Conservation (phyloP, 2,113 vertebrate species). For the Orycteropus afer region DNA sequence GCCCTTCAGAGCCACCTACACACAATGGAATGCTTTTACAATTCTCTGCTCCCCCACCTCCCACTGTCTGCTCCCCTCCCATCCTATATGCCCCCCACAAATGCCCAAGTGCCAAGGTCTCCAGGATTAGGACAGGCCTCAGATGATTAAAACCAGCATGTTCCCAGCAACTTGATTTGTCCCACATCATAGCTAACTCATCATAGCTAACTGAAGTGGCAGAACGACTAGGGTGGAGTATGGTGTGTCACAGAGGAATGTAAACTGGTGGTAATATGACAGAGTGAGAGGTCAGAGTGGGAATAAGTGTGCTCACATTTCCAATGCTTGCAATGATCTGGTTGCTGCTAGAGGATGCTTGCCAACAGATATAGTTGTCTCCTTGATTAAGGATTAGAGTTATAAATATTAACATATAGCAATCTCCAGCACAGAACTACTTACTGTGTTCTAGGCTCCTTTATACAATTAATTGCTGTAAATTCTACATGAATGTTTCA, state of each 20-base stretch:
- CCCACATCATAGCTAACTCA: neutral
- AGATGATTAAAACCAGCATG: neutral
- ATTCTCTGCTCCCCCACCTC: neutral
- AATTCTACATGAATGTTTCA: neutral
- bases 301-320: accelerated
- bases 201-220: neutral
- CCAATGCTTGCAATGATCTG: neutral
- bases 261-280: too few relatives aligned
- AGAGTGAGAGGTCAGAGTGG: neutral
- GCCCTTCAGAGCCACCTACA: neutral
- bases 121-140: neutral
- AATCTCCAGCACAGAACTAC: neutral
- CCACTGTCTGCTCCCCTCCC: too few relatives aligned
- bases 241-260: neutral
- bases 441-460: neutral
- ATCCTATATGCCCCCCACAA: too few relatives aligned
- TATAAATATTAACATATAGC: neutral
- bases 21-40: neutral
- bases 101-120: neutral
- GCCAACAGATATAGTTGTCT: neutral
- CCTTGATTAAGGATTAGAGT: neutral
- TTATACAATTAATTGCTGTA: too few relatives aligned
- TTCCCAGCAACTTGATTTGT: neutral
- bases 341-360: neutral
- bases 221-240: accelerated